Percentiles rank a stretch among this genome's conserved stretches.
Conservation (phyloP, 2,888 invertebrate species). For the Polydrusus cervinus region DNA sequence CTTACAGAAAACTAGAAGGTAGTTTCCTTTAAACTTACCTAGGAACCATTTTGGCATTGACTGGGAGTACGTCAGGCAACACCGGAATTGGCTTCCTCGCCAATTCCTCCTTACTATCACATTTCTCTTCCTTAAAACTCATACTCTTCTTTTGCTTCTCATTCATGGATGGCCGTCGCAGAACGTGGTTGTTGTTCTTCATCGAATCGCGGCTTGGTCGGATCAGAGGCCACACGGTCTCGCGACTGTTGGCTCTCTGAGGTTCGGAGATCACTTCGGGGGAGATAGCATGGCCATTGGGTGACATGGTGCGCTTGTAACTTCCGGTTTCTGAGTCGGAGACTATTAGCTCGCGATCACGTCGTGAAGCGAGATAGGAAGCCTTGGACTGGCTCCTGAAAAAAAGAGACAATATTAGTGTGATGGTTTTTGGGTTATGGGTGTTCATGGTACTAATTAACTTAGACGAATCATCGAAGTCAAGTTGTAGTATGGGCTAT, state of each 20-base stretch:
- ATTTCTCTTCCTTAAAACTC: conserved; percentile 59
- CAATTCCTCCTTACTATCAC: conserved; percentile 62
- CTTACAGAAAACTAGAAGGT: too few species aligned
- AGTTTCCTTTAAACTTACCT: conserved; percentile 14
- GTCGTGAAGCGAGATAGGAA: conserved; percentile 82
- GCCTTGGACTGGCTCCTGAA: conserved; percentile 86
- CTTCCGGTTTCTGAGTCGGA: conserved; percentile 83
- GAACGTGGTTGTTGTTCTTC: conserved; percentile 64
- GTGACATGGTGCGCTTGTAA: conserved; percentile 84
- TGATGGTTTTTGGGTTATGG: too few species aligned
- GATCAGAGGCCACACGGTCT: conserved; percentile 65
- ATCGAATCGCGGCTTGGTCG: conserved; percentile 59
- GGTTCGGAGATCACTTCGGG: conserved; percentile 62
- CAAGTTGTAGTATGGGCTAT: too few species aligned
- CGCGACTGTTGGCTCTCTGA: conserved; percentile 62
- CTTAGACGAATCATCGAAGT: too few species aligned
- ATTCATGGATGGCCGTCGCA: conserved; percentile 67
- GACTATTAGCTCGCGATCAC: conserved; percentile 79
- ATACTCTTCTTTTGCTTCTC: conserved; percentile 63
- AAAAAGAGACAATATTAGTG: conserved; percentile 56
- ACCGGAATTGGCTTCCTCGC: conserved; percentile 67
- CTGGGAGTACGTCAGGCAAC: conserved; percentile 75
- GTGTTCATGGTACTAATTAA: too few species aligned
- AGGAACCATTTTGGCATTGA: conserved; percentile 72
- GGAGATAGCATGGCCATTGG: conserved; percentile 72